Conservation (phyloP, 2,113 vertebrate species). For the Synodontis membranacea region DNA sequence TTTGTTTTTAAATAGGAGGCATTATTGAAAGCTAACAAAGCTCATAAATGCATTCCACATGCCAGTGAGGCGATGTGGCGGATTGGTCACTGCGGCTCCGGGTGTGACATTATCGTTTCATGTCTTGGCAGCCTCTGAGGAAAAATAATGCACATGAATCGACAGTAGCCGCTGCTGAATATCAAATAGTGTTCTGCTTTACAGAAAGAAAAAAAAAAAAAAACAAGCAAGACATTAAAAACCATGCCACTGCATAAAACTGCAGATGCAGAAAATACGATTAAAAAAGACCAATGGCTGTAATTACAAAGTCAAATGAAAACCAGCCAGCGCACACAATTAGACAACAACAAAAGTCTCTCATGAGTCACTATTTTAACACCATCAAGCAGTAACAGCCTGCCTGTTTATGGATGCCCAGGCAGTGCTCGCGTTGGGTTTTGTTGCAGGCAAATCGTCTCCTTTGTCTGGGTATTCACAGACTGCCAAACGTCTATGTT, state of each 20-base stretch:
- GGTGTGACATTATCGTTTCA: constrained; percentile 50
- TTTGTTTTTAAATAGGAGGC: constrained; percentile 28
- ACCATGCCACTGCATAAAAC: constrained; percentile 43
- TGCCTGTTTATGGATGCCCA: constrained; percentile 12
- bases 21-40: constrained; percentile 47
- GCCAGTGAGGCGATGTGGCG: constrained; percentile 1
- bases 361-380: constrained; percentile 39
- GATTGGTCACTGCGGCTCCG: constrained; percentile 29
- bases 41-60: constrained; percentile 42
- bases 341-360: constrained; percentile 44
- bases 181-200: constrained; percentile 25
- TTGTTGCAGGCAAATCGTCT: constrained; percentile 26
- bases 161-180: constrained; percentile 29
- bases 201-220: constrained; percentile 1
- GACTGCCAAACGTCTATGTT: constrained; percentile 23
- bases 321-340: constrained; percentile 45
- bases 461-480: constrained; percentile 39
- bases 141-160: constrained; percentile 48
- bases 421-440: constrained; percentile 17
- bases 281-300: constrained; percentile 43
- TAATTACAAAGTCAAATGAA: constrained; percentile 47
- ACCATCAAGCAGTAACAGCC: constrained; percentile 13
- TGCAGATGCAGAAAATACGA: constrained; percentile 43
- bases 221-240: constrained; percentile 42
- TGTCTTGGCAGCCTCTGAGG: constrained; percentile 42